Evolutionary conservation across 92 coral and sea anemone species (phyloP), one percentile per base, ranked within the genome.

Genomic region (Phenganax stokvisi): DNA sequence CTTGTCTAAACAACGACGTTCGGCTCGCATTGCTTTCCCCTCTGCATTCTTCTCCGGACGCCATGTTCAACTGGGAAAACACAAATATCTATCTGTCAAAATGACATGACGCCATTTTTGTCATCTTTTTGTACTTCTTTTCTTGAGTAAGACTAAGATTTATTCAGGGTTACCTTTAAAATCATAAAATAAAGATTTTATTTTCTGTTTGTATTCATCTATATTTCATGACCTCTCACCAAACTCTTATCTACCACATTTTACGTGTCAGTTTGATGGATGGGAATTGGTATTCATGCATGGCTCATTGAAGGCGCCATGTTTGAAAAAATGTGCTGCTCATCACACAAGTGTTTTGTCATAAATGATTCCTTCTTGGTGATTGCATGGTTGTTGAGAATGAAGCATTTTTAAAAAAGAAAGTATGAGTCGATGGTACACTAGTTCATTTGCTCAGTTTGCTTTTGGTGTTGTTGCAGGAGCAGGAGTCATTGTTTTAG

Each of bases 391-490:
- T 56, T 57, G 17, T 64, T 57, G 80, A 74, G 51, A 79, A 61
- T 31, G 51, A 73, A 16, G 20, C 60, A 47, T 44, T 66, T 25
- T 73, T 8, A 16, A 73, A 44, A 83, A 57, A 17, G 15, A 29
- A 62, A 76, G 10, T 8, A 78, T 78, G 82, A 61, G 12, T 27
- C 47, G 54, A 10, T 78, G 82, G 82, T 44, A 51, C 53, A 16
- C 72, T 4, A 89, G 92, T 72, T 90, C 97, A 58, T 63, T 89
- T 51, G 62, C 89, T 54, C 98, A 94, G 83, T 92, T 92, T 71
- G 90, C 90, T 64, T 90, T 87, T 70, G 98, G 97, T 29, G 96
- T 97, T 51, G 98, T 91, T 0, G 96, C 84, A 16, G 98, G 98
- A 9, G 98, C 90, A 84, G 96, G 89, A 69, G 92, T 89, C 53